Evolutionary conservation across 37 sponge, comb jelly and placozoan species (phyloP).

Genomic region (Dysidea cf. avara): DNA sequence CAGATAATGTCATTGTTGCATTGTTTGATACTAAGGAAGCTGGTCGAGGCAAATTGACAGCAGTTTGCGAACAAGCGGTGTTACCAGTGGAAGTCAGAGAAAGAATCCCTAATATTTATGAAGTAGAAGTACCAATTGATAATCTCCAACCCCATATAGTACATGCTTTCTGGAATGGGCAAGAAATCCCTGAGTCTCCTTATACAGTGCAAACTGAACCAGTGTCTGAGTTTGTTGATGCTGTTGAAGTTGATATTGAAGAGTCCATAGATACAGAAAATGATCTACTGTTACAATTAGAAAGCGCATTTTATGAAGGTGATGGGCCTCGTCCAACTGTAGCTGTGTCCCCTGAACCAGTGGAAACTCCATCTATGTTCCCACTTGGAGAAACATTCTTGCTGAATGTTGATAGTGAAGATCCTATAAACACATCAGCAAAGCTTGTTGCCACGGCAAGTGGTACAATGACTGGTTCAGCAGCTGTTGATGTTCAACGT

Average conservation of each 20-base stretch:
- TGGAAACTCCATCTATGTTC: too few species aligned
- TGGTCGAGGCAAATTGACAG: slow-evolving; percentile 56
- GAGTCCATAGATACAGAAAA: too few species aligned
- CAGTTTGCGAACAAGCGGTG: slow-evolving; percentile 14
- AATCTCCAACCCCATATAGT: too few species aligned
- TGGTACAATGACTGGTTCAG: background rate
- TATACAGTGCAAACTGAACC: slow-evolving; percentile 28
- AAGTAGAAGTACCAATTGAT: background rate
- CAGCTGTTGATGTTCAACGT: background rate
- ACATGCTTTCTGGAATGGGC: slow-evolving; percentile 29
- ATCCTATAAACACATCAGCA: too few species aligned
- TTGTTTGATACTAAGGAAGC: slow-evolving; percentile 41
- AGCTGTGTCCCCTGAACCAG: too few species aligned
- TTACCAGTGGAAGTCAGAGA: slow-evolving; percentile 37
- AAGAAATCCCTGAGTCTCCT: slow-evolving; percentile 50
- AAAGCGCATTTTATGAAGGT: too few species aligned
- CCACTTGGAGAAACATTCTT: too few species aligned
- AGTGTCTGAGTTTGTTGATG: background rate
- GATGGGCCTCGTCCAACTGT: too few species aligned
- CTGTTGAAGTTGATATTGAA: slow-evolving; percentile 7
- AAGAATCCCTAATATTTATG: slow-evolving; percentile 1
- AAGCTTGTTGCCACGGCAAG: slow-evolving; percentile 6
- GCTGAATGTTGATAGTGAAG: too few species aligned
- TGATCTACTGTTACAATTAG: too few species aligned
- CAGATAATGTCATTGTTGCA: slow-evolving; percentile 34